Conservation (phyloP, 1,140 invertebrate species). For the Lycorma delicatula region DNA sequence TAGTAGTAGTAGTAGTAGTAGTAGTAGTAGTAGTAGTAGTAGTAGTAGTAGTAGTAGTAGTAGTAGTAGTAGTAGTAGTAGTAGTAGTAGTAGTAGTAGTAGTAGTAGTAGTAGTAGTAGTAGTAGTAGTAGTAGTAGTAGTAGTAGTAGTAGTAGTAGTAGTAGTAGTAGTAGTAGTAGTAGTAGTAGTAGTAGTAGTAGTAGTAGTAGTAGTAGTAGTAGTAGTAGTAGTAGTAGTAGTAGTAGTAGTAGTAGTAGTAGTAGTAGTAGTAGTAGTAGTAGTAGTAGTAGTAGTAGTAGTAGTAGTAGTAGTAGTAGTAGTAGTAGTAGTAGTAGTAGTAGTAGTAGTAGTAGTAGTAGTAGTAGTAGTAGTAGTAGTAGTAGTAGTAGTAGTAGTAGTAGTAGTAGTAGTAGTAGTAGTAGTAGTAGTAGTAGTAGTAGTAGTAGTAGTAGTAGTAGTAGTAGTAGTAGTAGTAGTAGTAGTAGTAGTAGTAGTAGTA, state of each 20-base stretch:
- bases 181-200: neutral
- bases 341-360: neutral
- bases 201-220: neutral
- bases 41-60: slow-evolving; percentile 1
- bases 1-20: neutral
- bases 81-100: neutral
- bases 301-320: neutral
- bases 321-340: neutral
- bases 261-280: neutral
- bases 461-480: neutral
- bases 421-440: neutral
- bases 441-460: neutral
- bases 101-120: neutral
- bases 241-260: neutral
- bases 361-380: neutral
- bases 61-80: slow-evolving; percentile 1
- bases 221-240: neutral
- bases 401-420: neutral
- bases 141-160: neutral
- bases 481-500: neutral
- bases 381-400: neutral
- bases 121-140: neutral
- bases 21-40: neutral
- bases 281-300: neutral
- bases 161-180: neutral